phyloP scores from a whole-genome alignment of 2,888 invertebrate species.

The Arctia plantaginis region DNA sequence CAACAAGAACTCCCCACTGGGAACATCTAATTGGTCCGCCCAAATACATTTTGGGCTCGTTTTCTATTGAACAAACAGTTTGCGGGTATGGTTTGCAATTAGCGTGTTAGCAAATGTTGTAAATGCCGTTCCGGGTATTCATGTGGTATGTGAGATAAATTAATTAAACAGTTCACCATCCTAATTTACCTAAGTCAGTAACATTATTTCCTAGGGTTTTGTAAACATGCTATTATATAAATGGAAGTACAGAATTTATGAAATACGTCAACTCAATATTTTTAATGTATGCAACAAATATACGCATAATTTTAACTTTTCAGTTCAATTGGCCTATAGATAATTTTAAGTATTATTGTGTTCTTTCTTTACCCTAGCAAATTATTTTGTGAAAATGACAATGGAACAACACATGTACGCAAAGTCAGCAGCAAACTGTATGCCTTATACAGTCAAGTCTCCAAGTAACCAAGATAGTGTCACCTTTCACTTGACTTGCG shows the following conservation, averaged over 20 bases:
- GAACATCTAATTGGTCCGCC: conserved; percentile 50
- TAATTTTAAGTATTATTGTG: not conserved
- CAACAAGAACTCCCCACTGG: conserved; percentile 49
- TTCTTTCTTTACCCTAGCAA: not conserved
- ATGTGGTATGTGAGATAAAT: not conserved
- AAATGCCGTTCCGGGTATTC: not conserved
- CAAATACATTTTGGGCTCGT: conserved; percentile 10
- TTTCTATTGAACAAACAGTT: conserved; percentile 16
- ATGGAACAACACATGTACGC: not conserved
- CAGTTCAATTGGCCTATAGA: not conserved
- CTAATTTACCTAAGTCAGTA: not conserved
- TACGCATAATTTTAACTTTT: not conserved
- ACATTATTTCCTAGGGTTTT: not conserved
- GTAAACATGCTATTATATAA: not conserved
- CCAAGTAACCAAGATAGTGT: conserved; percentile 63
- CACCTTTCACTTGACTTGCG: conserved; percentile 65
- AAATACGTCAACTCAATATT: not conserved
- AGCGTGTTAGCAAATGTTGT: not conserved
- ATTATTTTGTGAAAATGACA: not conserved
- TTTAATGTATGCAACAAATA: not conserved
- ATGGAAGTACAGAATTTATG: not conserved
- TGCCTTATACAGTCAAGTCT: not conserved
- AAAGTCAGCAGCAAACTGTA: conserved; percentile 15
- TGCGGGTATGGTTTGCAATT: conserved; percentile 22
- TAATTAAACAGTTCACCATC: not conserved